These are phyloP conservation scores for Galeopsomyia nigrocyanea DNA, from an alignment of 2,888 invertebrate species.

Conservation along the genomic window DNA sequence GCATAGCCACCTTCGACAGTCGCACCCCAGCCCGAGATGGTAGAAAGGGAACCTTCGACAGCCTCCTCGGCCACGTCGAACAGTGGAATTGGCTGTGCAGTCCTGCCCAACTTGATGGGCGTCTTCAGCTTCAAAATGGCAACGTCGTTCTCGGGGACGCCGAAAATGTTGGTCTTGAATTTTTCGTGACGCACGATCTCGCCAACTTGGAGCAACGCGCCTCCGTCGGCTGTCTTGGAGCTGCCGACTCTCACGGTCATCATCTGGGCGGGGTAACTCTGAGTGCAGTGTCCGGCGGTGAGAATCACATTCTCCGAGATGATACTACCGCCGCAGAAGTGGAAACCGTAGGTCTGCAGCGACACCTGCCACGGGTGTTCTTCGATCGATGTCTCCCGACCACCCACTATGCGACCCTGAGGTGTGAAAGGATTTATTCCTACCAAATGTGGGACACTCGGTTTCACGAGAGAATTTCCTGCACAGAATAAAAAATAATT, in stretches of 20 bases:
- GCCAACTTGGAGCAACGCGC: slow-evolving; percentile 69
- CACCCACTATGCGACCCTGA: slow-evolving; percentile 70
- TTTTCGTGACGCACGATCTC: slow-evolving; percentile 71
- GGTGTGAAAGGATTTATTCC: slow-evolving; percentile 48
- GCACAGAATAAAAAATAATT: neutral
- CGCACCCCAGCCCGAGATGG: slow-evolving; percentile 58
- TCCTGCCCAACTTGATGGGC: slow-evolving; percentile 69
- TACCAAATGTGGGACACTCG: neutral
- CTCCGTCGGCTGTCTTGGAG: slow-evolving; percentile 69
- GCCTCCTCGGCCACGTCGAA: slow-evolving; percentile 61
- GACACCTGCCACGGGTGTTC: slow-evolving; percentile 71
- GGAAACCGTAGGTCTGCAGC: slow-evolving; percentile 66
- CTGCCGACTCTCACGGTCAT: slow-evolving; percentile 67
- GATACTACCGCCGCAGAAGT: slow-evolving; percentile 73
- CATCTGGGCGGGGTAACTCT: slow-evolving; percentile 53
- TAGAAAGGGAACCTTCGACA: slow-evolving; percentile 48
- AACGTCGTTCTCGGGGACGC: slow-evolving; percentile 71
- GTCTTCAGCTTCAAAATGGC: slow-evolving; percentile 71
- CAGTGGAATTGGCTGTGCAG: slow-evolving; percentile 69
- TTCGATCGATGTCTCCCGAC: slow-evolving; percentile 69
- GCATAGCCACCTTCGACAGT: slow-evolving; percentile 52
- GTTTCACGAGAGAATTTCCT: slow-evolving; percentile 13
- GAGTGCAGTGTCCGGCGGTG: slow-evolving; percentile 75
- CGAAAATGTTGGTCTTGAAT: slow-evolving; percentile 67
- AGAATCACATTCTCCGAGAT: slow-evolving; percentile 70